A percentile compares a stretch with the other conserved stretches of the same genome.
These are phyloP conservation scores for Trichopoda pennipes DNA, from an alignment of 2,888 invertebrate genomes.

Conservation along the genomic window DNA sequence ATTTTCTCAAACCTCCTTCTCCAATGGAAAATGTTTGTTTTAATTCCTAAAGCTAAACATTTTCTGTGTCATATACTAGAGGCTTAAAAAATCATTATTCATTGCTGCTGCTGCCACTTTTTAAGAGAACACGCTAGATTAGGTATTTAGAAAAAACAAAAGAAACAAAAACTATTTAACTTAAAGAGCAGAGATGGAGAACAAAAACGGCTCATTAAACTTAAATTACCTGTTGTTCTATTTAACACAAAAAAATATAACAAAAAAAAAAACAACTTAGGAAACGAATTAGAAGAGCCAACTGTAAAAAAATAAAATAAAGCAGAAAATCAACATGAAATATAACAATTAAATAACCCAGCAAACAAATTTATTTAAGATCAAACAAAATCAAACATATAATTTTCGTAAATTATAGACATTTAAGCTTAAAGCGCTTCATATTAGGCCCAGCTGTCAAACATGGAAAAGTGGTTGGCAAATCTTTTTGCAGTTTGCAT, in stretches of 20 bases:
- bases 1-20: too few relatives aligned
- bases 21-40: too few relatives aligned
- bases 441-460: too few relatives aligned
- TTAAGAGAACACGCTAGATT: background rate
- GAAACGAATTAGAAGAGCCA: slow-evolving; percentile 33
- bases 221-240: slow-evolving; percentile 67
- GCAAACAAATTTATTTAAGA: background rate
- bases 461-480: too few relatives aligned
- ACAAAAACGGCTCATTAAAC: slow-evolving; percentile 61
- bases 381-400: background rate
- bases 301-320: slow-evolving; percentile 25
- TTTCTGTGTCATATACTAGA: too few relatives aligned
- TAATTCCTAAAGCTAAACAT: too few relatives aligned
- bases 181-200: slow-evolving; percentile 17
- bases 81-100: too few relatives aligned
- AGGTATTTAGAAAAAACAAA: background rate
- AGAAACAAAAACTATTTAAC: background rate
- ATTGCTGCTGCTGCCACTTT: too few relatives aligned
- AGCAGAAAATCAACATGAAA: slow-evolving; percentile 28
- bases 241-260: slow-evolving; percentile 41
- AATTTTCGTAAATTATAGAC: too few relatives aligned
- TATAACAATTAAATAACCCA: slow-evolving; percentile 27
- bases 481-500: too few relatives aligned
- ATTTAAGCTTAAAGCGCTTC: too few relatives aligned
- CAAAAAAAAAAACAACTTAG: background rate